Evolutionary conservation across 2,113 vertebrate genomes (phyloP).

Genomic region (Bufo gargarizans): DNA sequence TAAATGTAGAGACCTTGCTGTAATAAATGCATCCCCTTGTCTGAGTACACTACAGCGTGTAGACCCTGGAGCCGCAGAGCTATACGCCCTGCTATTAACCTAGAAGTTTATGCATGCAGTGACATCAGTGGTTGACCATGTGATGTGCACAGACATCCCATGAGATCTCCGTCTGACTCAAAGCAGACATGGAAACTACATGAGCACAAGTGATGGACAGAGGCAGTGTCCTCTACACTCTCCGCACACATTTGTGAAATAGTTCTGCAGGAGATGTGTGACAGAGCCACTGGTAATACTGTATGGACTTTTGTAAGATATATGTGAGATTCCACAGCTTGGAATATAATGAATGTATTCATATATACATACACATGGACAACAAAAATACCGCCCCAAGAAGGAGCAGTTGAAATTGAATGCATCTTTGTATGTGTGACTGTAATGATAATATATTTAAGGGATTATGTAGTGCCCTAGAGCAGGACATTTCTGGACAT

Average conservation of each 20-base stretch:
- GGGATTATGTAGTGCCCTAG: no score
- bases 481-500: no score
- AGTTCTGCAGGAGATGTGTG: background rate
- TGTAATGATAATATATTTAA: no score
- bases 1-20: background rate
- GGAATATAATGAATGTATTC: background rate
- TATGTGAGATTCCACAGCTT: background rate
- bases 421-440: no score
- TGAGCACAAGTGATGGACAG: slow-evolving; percentile 31
- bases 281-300: background rate
- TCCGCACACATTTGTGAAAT: slow-evolving; percentile 11
- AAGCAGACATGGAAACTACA: slow-evolving; percentile 21
- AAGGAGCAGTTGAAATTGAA: no score
- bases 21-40: background rate
- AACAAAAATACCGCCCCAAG: no score
- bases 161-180: slow-evolving; percentile 35
- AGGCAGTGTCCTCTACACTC: background rate
- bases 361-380: background rate
- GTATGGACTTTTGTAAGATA: background rate
- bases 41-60: background rate
- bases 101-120: slow-evolving; percentile 51
- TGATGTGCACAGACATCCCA: slow-evolving; percentile 47
- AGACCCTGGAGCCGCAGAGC: background rate
- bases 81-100: slow-evolving; percentile 26
- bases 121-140: slow-evolving; percentile 42